A percentile compares a stretch with the other conserved stretches of the same genome.
These are phyloP conservation scores for Babylonia areolata DNA, from an alignment of 1,140 invertebrate species.

Conservation along the genomic window DNA sequence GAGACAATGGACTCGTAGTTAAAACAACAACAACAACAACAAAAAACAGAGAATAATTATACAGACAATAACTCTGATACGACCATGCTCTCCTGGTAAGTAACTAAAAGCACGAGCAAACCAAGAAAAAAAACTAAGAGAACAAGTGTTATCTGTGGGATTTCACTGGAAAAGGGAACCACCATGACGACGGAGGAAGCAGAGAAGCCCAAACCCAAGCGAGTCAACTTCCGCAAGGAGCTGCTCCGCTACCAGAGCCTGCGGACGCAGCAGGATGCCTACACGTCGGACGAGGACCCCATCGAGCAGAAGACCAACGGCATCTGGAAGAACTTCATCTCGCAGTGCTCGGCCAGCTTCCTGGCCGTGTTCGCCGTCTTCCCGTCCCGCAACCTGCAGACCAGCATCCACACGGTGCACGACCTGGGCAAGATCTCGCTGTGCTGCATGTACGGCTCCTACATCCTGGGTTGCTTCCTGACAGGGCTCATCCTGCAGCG, in stretches of 20 bases:
- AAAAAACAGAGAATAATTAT: no score
- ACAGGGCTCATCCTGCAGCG: conserved; percentile 39
- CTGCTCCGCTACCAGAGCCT: conserved; percentile 48
- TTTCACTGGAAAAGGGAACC: no score
- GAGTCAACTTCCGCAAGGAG: conserved; percentile 45
- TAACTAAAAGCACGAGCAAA: no score
- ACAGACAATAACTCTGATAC: no score
- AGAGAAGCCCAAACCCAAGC: background rate
- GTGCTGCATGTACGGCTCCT: conserved; percentile 53
- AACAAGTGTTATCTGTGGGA: no score
- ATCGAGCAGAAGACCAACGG: conserved; percentile 45
- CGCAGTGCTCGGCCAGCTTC: conserved; percentile 55
- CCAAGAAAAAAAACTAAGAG: no score
- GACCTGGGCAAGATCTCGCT: conserved; percentile 55
- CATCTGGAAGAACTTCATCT: conserved; percentile 57
- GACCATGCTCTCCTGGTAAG: no score
- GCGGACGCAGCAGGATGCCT: conserved; percentile 41
- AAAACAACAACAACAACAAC: no score
- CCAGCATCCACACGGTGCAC: conserved; percentile 46
- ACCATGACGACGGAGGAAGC: no score
- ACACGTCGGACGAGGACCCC: conserved; percentile 42
- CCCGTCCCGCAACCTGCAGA: conserved; percentile 54
- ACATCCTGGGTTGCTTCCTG: conserved; percentile 53
- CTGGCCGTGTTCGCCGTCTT: conserved; percentile 53
- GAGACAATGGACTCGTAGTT: no score